Conservation (phyloP, 2,797 vertebrate genomes). For the Thalassophryne amazonica region DNA sequence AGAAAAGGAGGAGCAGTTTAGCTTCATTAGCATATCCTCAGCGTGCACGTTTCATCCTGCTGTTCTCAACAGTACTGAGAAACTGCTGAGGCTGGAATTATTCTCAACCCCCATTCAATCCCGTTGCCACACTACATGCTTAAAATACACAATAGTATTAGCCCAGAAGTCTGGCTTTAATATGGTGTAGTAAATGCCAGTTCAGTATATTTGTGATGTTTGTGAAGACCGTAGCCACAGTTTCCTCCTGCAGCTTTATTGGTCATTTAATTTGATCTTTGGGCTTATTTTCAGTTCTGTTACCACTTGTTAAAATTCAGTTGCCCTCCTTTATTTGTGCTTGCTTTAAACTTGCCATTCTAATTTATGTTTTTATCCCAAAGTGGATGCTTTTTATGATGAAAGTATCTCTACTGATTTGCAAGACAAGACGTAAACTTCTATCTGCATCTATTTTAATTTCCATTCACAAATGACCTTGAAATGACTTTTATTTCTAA, state of each 20-base stretch:
- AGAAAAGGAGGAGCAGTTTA: constrained; percentile 13
- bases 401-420: neutral
- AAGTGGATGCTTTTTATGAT: constrained; percentile 13
- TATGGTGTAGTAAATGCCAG: constrained; percentile 13
- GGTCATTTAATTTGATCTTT: constrained; percentile 31
- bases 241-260: constrained; percentile 26
- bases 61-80: constrained; percentile 36
- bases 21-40: constrained; percentile 49
- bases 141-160: constrained; percentile 30
- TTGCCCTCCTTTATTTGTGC: constrained; percentile 9
- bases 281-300: constrained; percentile 42
- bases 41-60: constrained; percentile 45
- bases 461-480: neutral
- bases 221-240: constrained; percentile 3
- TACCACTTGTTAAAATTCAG: constrained; percentile 52
- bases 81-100: constrained; percentile 50
- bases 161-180: constrained; percentile 21
- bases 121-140: constrained; percentile 29
- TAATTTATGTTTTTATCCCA: constrained; percentile 29
- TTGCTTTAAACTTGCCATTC: constrained; percentile 11
- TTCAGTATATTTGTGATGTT: constrained; percentile 22
- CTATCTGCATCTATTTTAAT: neutral
- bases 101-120: constrained; percentile 14
- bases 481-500: neutral
- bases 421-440: constrained; percentile 8